Percentiles rank a stretch among this genome's conserved stretches.
These are phyloP conservation scores for Conomelus anceps DNA, from an alignment of 2,888 invertebrate species.

Conservation along the genomic window DNA sequence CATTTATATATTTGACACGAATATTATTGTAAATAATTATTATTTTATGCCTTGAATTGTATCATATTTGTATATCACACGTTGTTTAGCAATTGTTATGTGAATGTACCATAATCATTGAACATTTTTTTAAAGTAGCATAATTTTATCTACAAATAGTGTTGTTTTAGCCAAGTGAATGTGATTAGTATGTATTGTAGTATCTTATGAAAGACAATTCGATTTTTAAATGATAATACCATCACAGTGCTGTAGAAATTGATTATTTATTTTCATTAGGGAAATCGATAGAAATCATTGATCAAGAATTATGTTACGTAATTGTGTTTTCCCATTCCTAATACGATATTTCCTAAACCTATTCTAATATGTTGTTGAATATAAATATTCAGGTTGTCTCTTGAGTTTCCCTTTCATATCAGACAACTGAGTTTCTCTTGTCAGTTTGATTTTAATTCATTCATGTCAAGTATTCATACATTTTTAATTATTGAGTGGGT, in stretches of 20 bases:
- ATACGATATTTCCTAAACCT: background rate
- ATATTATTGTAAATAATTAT: background rate
- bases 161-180: background rate
- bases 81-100: background rate
- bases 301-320: background rate
- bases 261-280: background rate
- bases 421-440: too few relatives aligned
- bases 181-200: background rate
- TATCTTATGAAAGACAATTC: background rate
- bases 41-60: background rate
- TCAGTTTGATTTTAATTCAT: too few relatives aligned
- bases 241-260: background rate
- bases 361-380: too few relatives aligned
- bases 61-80: background rate
- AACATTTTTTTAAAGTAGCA: background rate
- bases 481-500: too few relatives aligned
- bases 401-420: too few relatives aligned
- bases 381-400: too few relatives aligned
- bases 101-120: background rate
- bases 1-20: background rate
- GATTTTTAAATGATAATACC: background rate
- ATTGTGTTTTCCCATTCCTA: background rate
- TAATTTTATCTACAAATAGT: background rate
- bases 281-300: background rate
- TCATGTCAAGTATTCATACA: too few relatives aligned